These are phyloP conservation scores for Plectropomus leopardus DNA, from an alignment of 2,113 vertebrate genomes.

Conservation along the genomic window DNA sequence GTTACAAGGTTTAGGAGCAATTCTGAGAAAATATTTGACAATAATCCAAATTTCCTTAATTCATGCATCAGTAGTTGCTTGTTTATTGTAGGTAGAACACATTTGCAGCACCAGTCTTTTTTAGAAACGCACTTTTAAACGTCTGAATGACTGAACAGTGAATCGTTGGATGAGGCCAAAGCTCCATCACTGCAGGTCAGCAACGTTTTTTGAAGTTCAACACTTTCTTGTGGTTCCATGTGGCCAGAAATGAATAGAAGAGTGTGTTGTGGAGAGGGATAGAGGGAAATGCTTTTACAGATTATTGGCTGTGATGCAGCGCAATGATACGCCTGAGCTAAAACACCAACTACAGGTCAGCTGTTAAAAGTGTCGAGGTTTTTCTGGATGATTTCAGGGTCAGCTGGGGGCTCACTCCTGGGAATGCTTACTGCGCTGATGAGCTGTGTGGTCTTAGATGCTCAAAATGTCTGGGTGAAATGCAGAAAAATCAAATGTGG, in stretches of 20 bases:
- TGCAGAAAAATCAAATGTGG: background rate
- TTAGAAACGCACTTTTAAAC: background rate
- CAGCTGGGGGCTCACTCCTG: no score
- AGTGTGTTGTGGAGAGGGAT: background rate
- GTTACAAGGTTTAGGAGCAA: no score
- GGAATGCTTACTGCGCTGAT: no score
- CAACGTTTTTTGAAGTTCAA: background rate
- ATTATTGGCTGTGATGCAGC: background rate
- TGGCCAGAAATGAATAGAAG: background rate
- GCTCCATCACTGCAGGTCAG: background rate
- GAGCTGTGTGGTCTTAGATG: background rate
- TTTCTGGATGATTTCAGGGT: no score
- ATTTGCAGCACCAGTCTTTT: background rate
- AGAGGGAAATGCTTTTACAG: background rate
- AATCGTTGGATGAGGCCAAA: background rate
- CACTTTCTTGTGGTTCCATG: background rate
- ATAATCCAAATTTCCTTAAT: background rate
- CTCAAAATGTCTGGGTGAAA: background rate
- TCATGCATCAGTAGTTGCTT: background rate
- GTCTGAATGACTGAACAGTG: no score
- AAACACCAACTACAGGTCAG: constrained; percentile 25
- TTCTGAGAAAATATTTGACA: no score
- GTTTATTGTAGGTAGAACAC: no score
- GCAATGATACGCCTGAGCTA: constrained; percentile 3
- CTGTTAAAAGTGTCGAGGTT: constrained; percentile 1